Conservation (phyloP, 2,888 invertebrate genomes). For the Augochlorella aurata region DNA sequence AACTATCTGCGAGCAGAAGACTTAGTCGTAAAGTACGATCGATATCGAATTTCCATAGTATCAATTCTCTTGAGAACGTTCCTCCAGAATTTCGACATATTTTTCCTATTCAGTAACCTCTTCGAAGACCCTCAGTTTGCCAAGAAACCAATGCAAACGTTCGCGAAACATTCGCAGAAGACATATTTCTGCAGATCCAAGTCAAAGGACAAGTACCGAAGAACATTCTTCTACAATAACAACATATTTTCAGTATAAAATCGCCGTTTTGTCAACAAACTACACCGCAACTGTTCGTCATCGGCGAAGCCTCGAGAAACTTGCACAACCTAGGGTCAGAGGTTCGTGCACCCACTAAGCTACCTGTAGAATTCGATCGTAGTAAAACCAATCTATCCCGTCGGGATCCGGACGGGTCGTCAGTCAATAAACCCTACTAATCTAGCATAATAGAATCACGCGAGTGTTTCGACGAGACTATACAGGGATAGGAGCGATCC, state of each 20-base stretch:
- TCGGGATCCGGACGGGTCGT: neutral
- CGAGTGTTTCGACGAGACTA: conserved; percentile 13
- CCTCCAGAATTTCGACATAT: neutral
- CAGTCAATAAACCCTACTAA: conserved; percentile 37
- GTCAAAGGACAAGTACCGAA: neutral
- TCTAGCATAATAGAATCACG: conserved; percentile 23
- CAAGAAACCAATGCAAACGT: no score
- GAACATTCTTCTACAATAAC: no score
- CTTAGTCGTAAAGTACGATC: neutral
- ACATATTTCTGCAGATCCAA: no score
- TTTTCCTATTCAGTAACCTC: neutral
- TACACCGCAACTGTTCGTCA: neutral
- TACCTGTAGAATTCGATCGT: conserved; percentile 45
- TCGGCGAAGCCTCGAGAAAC: neutral
- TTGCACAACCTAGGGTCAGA: neutral
- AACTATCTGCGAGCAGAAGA: neutral
- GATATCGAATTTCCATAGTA: neutral
- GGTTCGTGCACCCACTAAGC: neutral
- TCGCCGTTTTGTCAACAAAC: neutral
- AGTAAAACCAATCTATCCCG: neutral
- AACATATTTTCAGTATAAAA: neutral
- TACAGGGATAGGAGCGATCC: neutral
- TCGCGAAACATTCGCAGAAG: no score
- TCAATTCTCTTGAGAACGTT: neutral
- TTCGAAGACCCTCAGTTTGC: neutral